Base-by-base conservation (phyloP, 2,113 vertebrate genomes). In the Barnardius zonarius region DNA sequence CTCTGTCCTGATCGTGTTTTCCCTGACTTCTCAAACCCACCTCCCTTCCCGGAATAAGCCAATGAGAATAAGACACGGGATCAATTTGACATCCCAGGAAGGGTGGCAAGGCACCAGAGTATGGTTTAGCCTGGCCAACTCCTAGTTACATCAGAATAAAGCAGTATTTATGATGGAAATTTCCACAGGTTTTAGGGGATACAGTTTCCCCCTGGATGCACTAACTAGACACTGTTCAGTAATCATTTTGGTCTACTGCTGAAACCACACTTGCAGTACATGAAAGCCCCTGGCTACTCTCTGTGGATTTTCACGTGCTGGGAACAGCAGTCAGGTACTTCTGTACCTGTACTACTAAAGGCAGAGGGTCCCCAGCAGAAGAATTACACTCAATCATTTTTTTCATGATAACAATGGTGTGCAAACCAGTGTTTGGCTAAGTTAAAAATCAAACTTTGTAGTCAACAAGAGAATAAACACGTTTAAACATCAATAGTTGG, bases 221-320 rank as follows among this genome's bases (percentile, higher is more conserved):
- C 7, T 55, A 23, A 46, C 7, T n/a, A 31, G 19, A 37, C 16
- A 1, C 12, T 33, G 33, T 25, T 90, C 10, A 19, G 54, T 39
- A 46, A 19, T 25, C 0, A 0, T n/a, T 51, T 46, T 55, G 15
- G 17, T 67, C 44, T 39, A 1, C 23, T 41, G 15, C 63, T 67
- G 15, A 54, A 52, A 61, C 5, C 11, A 41, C 35, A 7, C 19
- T 46, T 44, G 12, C 17, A 33, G 25, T 43, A 7, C 31, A 13
- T 24, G 20, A 69, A 70, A 20, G 25, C 23, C 63, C 11, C 15
- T 30, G 41, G 3, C 24, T 37, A 17, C 24, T 67, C n/a, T 43
- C 76, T 5, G 9, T 8, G 6, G 41, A 51, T 88, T 77, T 69
- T 70, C 24, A 25, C 0, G 0, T 66, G 9, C 3, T 3, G 17